These are phyloP conservation scores for Pollenia griseotomentosa DNA, from an alignment of 2,888 invertebrate genomes.

Conservation along the genomic window DNA sequence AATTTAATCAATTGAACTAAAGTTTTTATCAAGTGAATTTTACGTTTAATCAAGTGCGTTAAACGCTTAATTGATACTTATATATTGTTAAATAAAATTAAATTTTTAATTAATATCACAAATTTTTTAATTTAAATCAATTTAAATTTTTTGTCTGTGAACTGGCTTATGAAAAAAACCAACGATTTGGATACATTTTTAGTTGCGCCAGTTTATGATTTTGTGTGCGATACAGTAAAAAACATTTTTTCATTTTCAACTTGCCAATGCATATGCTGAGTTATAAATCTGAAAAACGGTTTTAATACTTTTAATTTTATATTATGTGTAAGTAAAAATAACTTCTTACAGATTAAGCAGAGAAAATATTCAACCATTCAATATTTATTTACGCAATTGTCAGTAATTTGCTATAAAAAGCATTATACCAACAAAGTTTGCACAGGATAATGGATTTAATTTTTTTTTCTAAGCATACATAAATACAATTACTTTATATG, in stretches of 20 bases:
- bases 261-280: not conserved
- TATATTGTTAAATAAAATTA: no score
- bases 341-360: not conserved
- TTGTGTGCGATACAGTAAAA: not conserved
- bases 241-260: not conserved
- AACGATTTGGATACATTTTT: no score
- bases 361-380: constrained; percentile 38
- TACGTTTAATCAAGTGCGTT: no score
- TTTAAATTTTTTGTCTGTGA: no score
- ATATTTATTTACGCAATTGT: constrained; percentile 71
- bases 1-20: no score
- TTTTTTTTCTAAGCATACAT: not conserved
- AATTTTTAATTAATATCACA: no score
- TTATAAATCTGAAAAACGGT: not conserved
- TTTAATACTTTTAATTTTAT: not conserved
- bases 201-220: no score
- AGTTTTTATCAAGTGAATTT: no score
- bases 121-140: no score
- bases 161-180: no score
- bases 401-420: constrained; percentile 46
- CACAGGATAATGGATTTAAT: constrained; percentile 22
- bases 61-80: no score
- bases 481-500: not conserved
- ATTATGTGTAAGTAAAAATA: constrained; percentile 1
- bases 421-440: constrained; percentile 20